A percentile compares a stretch with the other conserved stretches of the same genome.
phyloP scores from a whole-genome alignment of 1,140 invertebrate species.

The Microplitis mediator region DNA sequence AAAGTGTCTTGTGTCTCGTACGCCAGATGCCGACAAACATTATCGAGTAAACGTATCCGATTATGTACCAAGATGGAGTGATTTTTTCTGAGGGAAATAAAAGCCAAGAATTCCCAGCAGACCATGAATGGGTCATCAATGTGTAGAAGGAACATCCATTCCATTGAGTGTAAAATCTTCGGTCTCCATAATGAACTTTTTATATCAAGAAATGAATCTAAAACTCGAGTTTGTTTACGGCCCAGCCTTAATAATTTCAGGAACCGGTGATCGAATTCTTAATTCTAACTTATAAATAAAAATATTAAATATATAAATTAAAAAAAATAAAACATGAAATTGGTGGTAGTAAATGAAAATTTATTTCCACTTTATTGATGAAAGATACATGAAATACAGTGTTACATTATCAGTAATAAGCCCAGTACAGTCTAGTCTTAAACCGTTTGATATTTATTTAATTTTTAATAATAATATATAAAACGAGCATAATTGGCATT shows the following conservation, averaged over 20 bases:
- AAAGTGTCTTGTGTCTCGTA: conserved; percentile 66
- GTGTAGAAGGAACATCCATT: conserved; percentile 75
- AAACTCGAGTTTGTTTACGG: no score
- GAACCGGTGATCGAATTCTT: no score
- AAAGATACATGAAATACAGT: conserved; percentile 49
- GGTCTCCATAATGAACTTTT: conserved; percentile 66
- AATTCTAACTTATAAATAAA: conserved; percentile 8
- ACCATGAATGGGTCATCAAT: conserved; percentile 72
- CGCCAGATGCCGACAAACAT: conserved; percentile 72
- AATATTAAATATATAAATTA: conserved; percentile 22
- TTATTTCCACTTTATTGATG: conserved; percentile 51
- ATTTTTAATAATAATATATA: background rate
- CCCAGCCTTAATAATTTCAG: no score
- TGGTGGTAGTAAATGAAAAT: conserved; percentile 49
- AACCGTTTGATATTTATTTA: conserved; percentile 6
- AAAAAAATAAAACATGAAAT: conserved; percentile 14
- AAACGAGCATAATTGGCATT: conserved; percentile 6
- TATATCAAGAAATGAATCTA: no score
- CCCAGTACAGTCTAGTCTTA: background rate
- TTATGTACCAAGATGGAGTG: conserved; percentile 67
- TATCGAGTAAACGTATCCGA: conserved; percentile 68
- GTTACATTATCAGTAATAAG: conserved; percentile 17
- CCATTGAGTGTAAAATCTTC: conserved; percentile 73
- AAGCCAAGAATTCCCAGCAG: conserved; percentile 79
- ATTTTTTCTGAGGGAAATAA: conserved; percentile 76